Base-by-base conservation (phyloP, 2,113 vertebrate species). In the Nothoprocta pentlandii region DNA sequence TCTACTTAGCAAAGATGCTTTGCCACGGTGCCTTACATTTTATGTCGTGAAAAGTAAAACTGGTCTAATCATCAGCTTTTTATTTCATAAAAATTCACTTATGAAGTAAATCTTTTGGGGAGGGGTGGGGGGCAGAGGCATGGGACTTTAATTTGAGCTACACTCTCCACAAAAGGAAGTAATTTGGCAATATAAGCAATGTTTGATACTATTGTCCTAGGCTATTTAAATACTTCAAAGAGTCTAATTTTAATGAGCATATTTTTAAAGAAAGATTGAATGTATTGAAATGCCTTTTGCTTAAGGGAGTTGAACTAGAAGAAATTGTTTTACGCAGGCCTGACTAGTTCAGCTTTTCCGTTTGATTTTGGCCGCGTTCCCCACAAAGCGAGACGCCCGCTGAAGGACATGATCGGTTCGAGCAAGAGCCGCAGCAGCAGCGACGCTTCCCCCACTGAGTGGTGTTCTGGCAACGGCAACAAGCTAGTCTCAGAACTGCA, bases 341-440 rank as follows among this genome's bases (percentile, higher is more conserved):
- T 93, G 36, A 95, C 98, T 17, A 98, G 98, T 79, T 98, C 98
- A 16, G 98, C 98, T 15, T 99, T 99, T 94, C 94, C 97, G 9
- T 99, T 99, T 23, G 99, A 99, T 92, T 99, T 99, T 91, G 98
- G 97, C 69, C 98, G 98, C 36, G 97, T 97, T 75, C 92, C 98
- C 2, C 93, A 98, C 12, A 98, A 98, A 90, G 82, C 97, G 11
- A 98, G 96, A 83, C 98, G 97, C 76, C 98, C 98, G 1, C 93
- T 98, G 19, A 98, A 97, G 49, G 98, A 99, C 70, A 94, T 98
- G 92, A 98, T 98, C 84, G 97, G 96, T 44, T 93, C 98, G 0
- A 97, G 96, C 94, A 98, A 93, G 96, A 96, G 79, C 12, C 97
- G 97, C 7, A 98, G 96, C 89, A 97, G 98, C 71, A 80, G 94